Evolutionary conservation across 2,888 invertebrate genomes (phyloP), one percentile per base, ranked within the genome.

Genomic region (Acanthacorydalis orientalis): DNA sequence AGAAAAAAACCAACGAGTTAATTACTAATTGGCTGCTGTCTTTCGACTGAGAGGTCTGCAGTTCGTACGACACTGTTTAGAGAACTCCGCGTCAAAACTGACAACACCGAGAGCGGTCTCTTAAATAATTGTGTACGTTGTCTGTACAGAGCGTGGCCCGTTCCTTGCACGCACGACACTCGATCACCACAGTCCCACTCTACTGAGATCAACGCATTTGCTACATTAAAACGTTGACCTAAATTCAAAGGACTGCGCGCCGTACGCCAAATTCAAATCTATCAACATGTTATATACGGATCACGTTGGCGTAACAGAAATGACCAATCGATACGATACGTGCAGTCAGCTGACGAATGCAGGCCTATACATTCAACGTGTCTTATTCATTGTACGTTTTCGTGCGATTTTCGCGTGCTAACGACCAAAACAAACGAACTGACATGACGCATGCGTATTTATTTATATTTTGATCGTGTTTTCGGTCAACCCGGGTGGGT

Each of bases 321-420:
- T 9, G 39, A 9, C 14, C 39, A 38, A 38, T 38, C 39, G 15
- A 38, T 38, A 38, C 15, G 39, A 15, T 38, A 38, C 15, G 15
- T 38, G 39, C n/a, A 38, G 39, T 38, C 39, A 38, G 39, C 39
- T 38, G 39, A 38, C 39, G 39, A 38, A 38, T 38, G 39, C 15
- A 7, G 15, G 39, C 11, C 23, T 23, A 23, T 23, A 23, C 23
- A 4, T 23, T 23, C 23, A 23, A 23, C 23, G 6, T 38, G 11
- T 12, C 39, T 15, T 15, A n/a, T 15, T 38, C 15, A 15, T 15
- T 12, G 12, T n/a, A n/a, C 2, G 11, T 38, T 38, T 38, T 12
- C 39, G 15, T 15, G 39, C 39, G 12, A 38, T 15, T 15, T 12
- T 38, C 39, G 39, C 12, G 12, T 38, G 39, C 15, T 38, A 38